phyloP scores from a whole-genome alignment of 2,888 invertebrate species.

The Dusona sp. region DNA sequence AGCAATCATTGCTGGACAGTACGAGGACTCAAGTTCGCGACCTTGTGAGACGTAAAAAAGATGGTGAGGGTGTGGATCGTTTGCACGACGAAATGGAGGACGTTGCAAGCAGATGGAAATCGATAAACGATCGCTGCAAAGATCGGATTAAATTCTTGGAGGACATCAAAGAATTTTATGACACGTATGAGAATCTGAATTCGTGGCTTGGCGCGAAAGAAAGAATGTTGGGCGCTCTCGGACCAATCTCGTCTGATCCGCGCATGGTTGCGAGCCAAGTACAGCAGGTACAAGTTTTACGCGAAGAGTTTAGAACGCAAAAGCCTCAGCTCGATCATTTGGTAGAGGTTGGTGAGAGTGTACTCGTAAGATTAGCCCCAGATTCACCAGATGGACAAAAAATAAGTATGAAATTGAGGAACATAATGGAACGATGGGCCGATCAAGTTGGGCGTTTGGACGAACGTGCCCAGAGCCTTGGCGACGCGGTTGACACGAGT shows the following conservation, averaged over 20 bases:
- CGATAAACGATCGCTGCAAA: conserved; percentile 93
- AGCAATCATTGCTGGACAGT: conserved; percentile 95
- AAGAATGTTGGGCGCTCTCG: conserved; percentile 97
- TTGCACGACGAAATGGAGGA: conserved; percentile 94
- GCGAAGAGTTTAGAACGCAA: conserved; percentile 97
- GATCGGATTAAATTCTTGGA: conserved; percentile 91
- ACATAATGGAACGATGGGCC: conserved; percentile 92
- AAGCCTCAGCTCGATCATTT: conserved; percentile 95
- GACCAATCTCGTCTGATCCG: conserved; percentile 98
- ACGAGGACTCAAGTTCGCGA: conserved; percentile 96
- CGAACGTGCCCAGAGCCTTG: conserved; percentile 94
- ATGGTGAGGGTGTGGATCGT: conserved; percentile 93
- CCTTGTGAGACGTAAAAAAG: conserved; percentile 93
- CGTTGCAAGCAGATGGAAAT: conserved; percentile 93
- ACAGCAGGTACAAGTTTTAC: conserved; percentile 94
- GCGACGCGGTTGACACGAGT: conserved; percentile 96
- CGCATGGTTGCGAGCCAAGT: conserved; percentile 98
- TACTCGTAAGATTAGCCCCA: conserved; percentile 87
- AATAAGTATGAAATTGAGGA: conserved; percentile 90
- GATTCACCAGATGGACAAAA: conserved; percentile 88
- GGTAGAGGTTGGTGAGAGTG: conserved; percentile 92
- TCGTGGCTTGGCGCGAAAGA: conserved; percentile 97
- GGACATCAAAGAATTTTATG: conserved; percentile 96
- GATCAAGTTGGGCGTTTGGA: conserved; percentile 92
- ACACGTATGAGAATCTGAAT: conserved; percentile 93